Evolutionary conservation across 2,888 invertebrate species (phyloP).

Genomic region (Cheilosia pagana): DNA sequence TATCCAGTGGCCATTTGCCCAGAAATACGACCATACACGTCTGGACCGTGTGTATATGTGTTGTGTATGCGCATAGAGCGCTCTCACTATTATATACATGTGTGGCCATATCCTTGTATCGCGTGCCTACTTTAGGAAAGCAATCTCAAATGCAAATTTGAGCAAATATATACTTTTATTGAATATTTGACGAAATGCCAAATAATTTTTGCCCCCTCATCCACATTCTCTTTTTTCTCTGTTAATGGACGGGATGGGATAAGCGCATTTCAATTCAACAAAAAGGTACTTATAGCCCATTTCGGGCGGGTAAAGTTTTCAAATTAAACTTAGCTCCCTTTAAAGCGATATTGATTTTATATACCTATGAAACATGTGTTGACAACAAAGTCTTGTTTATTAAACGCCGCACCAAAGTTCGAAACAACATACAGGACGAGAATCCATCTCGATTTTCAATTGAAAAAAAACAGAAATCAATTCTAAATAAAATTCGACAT

Average conservation of each 20-base stretch:
- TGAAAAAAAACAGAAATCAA: constrained; percentile 31
- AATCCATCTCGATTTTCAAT: constrained; percentile 5
- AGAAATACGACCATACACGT: constrained; percentile 19
- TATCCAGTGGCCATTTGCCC: constrained; percentile 59
- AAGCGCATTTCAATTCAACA: constrained; percentile 35
- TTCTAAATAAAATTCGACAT: constrained; percentile 47
- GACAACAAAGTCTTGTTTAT: constrained; percentile 3
- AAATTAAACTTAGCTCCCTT: not conserved
- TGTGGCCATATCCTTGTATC: constrained; percentile 43
- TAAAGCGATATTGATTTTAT: not conserved
- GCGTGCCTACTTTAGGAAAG: constrained; percentile 48
- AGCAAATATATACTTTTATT: constrained; percentile 67
- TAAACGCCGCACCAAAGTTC: not conserved
- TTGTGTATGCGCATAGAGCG: constrained; percentile 16
- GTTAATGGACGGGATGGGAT: constrained; percentile 22
- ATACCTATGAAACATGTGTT: not conserved
- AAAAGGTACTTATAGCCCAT: not conserved
- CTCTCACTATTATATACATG: constrained; percentile 40
- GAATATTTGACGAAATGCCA: constrained; percentile 69
- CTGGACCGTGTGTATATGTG: constrained; percentile 12
- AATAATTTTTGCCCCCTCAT: constrained; percentile 26
- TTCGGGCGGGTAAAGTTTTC: not conserved
- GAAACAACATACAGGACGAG: not conserved
- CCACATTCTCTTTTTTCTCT: not conserved
- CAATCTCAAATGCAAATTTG: constrained; percentile 69